These are phyloP conservation scores for Pseudococcus longispinus DNA, from an alignment of 2,888 invertebrate species.

Conservation along the genomic window DNA sequence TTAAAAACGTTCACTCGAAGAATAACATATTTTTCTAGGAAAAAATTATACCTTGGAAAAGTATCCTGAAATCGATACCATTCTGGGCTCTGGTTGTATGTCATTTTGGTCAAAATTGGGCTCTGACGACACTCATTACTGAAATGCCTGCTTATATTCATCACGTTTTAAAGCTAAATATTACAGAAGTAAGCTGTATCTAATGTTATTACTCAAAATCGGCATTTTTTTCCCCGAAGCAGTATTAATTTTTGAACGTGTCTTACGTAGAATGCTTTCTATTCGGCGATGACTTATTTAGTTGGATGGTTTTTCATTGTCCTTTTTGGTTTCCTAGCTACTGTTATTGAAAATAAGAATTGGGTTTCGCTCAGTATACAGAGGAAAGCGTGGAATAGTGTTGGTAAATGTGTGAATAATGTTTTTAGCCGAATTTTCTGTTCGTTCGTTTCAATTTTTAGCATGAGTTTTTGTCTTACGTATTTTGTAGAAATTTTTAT, in stretches of 20 bases:
- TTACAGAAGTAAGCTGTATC: not conserved
- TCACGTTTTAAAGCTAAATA: slow-evolving; percentile 9
- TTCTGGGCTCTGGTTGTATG: slow-evolving; percentile 40
- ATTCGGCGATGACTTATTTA: slow-evolving; percentile 37
- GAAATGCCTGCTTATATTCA: slow-evolving; percentile 45
- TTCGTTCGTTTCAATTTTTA: not conserved
- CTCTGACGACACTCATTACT: slow-evolving; percentile 21
- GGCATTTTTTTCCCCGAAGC: not conserved
- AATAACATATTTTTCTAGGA: slow-evolving; percentile 1
- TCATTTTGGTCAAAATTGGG: slow-evolving; percentile 54
- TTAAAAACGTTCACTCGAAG: not conserved
- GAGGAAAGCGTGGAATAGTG: slow-evolving; percentile 47
- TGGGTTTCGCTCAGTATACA: not conserved
- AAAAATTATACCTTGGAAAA: slow-evolving; percentile 51
- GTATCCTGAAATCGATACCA: slow-evolving; percentile 42
- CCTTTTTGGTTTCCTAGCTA: slow-evolving; percentile 35
- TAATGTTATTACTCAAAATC: not conserved
- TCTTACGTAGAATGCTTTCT: slow-evolving; percentile 28
- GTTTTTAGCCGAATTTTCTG: not conserved
- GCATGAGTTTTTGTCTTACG: no score
- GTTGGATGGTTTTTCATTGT: slow-evolving; percentile 50
- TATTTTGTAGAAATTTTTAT: no score
- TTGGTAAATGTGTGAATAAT: not conserved
- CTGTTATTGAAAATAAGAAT: not conserved
- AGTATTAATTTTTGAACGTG: not conserved